A percentile compares a stretch with the other conserved stretches of the same genome.
These are phyloP conservation scores for Leptoteleia sp. DNA, from an alignment of 1,140 invertebrate species.

Conservation along the genomic window DNA sequence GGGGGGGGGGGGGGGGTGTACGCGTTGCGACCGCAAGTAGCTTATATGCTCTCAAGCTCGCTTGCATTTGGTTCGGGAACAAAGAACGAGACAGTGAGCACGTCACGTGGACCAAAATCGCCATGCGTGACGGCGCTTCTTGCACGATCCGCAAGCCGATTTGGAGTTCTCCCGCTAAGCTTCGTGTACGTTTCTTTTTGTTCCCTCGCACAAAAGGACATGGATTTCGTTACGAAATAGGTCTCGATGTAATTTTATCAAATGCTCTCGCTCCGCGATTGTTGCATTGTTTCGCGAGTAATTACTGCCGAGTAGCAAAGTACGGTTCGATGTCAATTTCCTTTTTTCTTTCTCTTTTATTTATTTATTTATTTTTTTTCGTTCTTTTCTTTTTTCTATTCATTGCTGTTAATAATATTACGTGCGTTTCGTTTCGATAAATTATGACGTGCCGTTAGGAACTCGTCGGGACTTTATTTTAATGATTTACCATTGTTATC, in stretches of 20 bases:
- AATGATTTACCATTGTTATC: too few species aligned
- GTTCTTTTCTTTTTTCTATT: not conserved
- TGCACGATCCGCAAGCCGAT: conserved; percentile 54
- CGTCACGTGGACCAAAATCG: conserved; percentile 58
- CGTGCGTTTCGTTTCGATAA: too few species aligned
- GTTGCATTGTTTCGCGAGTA: not conserved
- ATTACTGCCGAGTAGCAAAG: conserved; percentile 3
- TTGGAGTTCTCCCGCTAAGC: conserved; percentile 34
- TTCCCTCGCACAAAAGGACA: conserved; percentile 23
- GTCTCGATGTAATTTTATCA: conserved; percentile 27
- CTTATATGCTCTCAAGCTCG: conserved; percentile 42
- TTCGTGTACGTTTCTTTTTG: conserved; percentile 24
- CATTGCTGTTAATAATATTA: not conserved
- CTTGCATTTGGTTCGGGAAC: conserved; percentile 46
- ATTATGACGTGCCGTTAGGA: too few species aligned
- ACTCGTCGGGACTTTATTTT: too few species aligned
- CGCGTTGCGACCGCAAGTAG: conserved; percentile 38
- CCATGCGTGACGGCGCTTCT: conserved; percentile 57
- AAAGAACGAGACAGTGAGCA: conserved; percentile 48
- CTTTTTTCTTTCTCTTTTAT: too few species aligned
- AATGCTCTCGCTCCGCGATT: conserved; percentile 8
- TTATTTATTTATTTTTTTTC: too few species aligned
- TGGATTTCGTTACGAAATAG: conserved; percentile 16
- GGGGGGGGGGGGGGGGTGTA: not conserved
- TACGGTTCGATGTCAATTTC: not conserved